Evolutionary conservation across 2,888 invertebrate genomes (phyloP).

Genomic region (Choristoneura rosaceana): DNA sequence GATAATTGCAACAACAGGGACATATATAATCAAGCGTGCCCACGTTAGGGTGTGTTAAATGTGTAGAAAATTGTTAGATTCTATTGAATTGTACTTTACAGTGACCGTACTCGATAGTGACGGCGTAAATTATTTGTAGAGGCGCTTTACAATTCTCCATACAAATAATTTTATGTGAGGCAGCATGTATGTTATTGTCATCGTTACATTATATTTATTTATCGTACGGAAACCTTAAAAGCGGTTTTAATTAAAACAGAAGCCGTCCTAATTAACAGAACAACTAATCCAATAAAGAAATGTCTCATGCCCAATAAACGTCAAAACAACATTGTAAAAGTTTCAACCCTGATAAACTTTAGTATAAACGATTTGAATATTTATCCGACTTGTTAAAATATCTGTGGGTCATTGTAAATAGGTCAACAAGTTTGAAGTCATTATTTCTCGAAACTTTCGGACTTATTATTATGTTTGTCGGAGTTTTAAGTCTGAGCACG

Average conservation of each 20-base stretch:
- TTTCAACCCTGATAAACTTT: conserved; percentile 1
- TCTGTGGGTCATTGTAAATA: background rate
- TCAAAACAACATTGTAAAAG: conserved; percentile 15
- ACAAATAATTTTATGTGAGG: too few relatives aligned
- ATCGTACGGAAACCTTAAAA: background rate
- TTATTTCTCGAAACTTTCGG: background rate
- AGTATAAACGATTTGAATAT: conserved; percentile 13
- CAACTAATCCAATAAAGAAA: background rate
- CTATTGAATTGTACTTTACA: too few relatives aligned
- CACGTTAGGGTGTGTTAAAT: too few relatives aligned
- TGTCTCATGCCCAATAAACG: conserved; percentile 8
- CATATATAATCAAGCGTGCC: too few relatives aligned
- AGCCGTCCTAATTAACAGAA: conserved; percentile 3
- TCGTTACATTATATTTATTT: too few relatives aligned
- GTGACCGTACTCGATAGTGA: too few relatives aligned
- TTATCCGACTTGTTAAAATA: background rate
- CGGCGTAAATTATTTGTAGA: too few relatives aligned
- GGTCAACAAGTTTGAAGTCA: conserved; percentile 13
- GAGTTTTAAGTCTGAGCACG: conserved; percentile 5
- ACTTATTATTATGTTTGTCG: conserved; percentile 15
- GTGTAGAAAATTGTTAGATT: too few relatives aligned
- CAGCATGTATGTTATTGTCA: too few relatives aligned
- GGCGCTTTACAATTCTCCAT: too few relatives aligned
- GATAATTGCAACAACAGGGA: too few relatives aligned
- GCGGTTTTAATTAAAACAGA: background rate